Evolutionary conservation across 2,113 vertebrate genomes (phyloP).

Genomic region (Sapayoa aenigma): DNA sequence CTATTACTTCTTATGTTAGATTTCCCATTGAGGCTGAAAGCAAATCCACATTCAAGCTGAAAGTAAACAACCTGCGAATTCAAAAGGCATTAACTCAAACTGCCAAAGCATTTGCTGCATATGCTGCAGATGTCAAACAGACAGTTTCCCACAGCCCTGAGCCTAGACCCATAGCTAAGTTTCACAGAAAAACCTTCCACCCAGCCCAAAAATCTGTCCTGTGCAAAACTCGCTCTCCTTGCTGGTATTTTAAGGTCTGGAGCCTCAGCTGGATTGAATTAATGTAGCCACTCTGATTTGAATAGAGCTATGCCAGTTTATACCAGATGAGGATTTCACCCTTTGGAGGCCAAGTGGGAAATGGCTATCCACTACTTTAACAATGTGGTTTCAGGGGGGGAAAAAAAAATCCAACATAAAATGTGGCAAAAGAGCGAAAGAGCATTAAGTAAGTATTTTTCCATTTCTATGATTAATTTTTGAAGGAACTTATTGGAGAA

Average conservation of each 20-base stretch:
- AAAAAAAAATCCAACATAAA: neutral
- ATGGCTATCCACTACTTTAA: neutral
- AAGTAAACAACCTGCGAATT: slow-evolving; percentile 44
- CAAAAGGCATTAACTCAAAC: slow-evolving; percentile 23
- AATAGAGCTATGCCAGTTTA: slow-evolving; percentile 22
- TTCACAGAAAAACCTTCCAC: neutral
- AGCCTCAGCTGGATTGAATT: slow-evolving; percentile 45
- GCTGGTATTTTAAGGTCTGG: neutral
- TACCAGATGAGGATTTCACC: slow-evolving; percentile 41
- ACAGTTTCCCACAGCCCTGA: slow-evolving; percentile 5
- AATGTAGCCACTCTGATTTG: slow-evolving; percentile 11
- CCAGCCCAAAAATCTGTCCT: neutral
- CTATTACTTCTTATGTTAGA: slow-evolving; percentile 16
- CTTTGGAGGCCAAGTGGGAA: slow-evolving; percentile 43
- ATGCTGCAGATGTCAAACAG: slow-evolving; percentile 1
- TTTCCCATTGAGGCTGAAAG: slow-evolving; percentile 41
- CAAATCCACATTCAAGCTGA: slow-evolving; percentile 46
- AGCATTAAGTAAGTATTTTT: neutral
- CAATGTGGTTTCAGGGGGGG: neutral
- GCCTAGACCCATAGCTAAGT: neutral
- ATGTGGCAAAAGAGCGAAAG: neutral
- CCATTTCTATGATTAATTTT: neutral
- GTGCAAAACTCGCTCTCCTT: neutral
- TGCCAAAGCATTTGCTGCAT: slow-evolving; percentile 3
- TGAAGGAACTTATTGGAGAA: neutral